phyloP scores from a whole-genome alignment of 2,797 vertebrate species.

The Neosalanx taihuensis region DNA sequence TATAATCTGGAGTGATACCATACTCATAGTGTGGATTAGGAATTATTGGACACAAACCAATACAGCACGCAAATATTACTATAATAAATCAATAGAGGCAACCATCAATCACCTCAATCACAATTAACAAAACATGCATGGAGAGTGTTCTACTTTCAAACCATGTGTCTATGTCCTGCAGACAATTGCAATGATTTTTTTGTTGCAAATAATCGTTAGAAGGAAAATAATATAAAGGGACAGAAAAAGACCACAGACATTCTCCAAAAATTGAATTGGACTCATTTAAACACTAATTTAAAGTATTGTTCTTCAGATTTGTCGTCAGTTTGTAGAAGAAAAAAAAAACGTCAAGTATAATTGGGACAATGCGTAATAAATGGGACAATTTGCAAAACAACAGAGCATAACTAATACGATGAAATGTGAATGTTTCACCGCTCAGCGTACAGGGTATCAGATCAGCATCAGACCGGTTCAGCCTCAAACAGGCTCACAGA shows the following conservation, averaged over 20 bases:
- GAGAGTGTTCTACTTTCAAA: not conserved
- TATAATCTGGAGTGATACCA: not conserved
- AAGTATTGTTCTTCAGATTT: not conserved
- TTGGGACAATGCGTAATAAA: not conserved
- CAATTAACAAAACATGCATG: constrained; percentile 3
- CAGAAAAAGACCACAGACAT: not conserved
- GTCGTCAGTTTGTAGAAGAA: not conserved
- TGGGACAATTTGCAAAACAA: not conserved
- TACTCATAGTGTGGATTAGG: not conserved
- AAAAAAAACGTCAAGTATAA: not conserved
- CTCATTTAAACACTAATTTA: not conserved
- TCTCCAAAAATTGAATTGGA: not conserved
- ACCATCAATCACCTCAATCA: not conserved
- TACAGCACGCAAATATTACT: not conserved
- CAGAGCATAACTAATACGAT: not conserved
- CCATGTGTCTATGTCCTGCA: not conserved
- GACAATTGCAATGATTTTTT: not conserved
- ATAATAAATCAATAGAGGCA: constrained; percentile 12
- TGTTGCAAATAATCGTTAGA: not conserved
- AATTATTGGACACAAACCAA: not conserved
- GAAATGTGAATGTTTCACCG: not conserved
- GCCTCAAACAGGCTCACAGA: not conserved
- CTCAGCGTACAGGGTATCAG: not conserved
- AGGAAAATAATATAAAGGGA: not conserved
- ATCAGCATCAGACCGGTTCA: not conserved